These are phyloP conservation scores for Gracilinanus agilis DNA, from an alignment of 2,113 vertebrate genomes.

Conservation along the genomic window DNA sequence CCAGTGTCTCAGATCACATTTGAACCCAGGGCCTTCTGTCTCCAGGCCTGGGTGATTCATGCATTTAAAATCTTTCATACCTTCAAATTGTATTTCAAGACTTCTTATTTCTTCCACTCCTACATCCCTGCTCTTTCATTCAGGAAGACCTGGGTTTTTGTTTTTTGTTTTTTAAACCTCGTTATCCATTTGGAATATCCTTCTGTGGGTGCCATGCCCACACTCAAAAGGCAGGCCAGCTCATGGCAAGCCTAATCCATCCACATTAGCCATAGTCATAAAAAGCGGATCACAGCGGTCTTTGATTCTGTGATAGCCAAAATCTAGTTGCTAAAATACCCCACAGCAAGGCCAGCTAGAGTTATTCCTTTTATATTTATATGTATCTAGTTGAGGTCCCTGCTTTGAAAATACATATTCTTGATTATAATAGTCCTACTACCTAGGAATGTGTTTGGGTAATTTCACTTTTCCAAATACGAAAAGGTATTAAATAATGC, in stretches of 20 bases:
- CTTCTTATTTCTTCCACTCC: background rate
- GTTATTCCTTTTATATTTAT: background rate
- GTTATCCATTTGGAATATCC: background rate
- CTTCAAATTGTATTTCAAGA: background rate
- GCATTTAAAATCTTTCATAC: background rate
- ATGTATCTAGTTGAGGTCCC: background rate
- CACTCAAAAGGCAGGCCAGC: background rate
- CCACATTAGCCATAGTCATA: background rate
- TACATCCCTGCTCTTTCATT: background rate
- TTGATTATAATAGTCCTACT: background rate
- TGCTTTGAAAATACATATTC: background rate
- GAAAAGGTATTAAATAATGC: background rate
- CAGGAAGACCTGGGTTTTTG: background rate
- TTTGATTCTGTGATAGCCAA: background rate
- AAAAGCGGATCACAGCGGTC: background rate
- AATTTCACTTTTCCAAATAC: background rate
- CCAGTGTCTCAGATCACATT: too few relatives aligned
- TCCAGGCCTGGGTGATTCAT: background rate
- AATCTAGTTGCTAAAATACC: background rate
- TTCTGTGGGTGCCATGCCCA: background rate
- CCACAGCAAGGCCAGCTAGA: background rate
- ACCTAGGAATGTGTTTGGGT: background rate
- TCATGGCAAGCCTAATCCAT: background rate
- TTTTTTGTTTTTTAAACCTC: background rate
- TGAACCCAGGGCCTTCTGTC: too few relatives aligned